Base-by-base conservation (phyloP, 2,797 vertebrate genomes). In the Antrozous pallidus region DNA sequence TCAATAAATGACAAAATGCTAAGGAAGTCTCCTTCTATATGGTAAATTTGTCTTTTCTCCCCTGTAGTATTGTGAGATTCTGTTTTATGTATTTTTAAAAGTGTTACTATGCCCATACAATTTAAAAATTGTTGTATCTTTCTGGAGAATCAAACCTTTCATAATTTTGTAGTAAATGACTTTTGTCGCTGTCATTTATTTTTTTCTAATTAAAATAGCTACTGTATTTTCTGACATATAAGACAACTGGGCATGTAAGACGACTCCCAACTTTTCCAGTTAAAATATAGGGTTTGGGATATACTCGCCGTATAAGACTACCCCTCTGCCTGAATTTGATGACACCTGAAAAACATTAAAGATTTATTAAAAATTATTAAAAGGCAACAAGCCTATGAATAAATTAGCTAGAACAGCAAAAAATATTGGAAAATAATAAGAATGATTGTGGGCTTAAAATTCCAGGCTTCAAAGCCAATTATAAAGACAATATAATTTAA, bases 131-230 rank as follows among this genome's bases (percentile, higher is more conserved):
- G 9, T 38, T 84, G 0, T 79, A n/a, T 42, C 45, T 51, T 85
- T 73, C 33, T 85, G 24, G 22, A 80, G 17, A 73, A 74, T 73
- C 65, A 79, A 73, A 65, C 0, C 22, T 58, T 73, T 89, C 54
- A 74, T 74, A 69, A 42, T 54, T 42, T 33, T 95, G n/a, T 22
- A 95, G 65, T 18, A 89, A 92, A 65, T 92, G 58, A 58, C 18
- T 81, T 71, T 65, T 33, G 22, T 78, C 70, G 26, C 47, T 49
- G 33, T 28, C 28, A 31, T 89, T 58, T 80, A 74, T 69, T 91
- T 67, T 70, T 75, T 54, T 74, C 65, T 85, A 74, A 24, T 56
- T 79, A 79, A 84, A 89, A 73, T 67, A 61, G 22, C 22, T 26
- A 61, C 33, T n/a, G n/a, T n/a, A n/a, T n/a, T n/a, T n/a, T n/a